Percentiles rank a stretch among this genome's conserved stretches.
These are phyloP conservation scores for Stomatorhinus walkeri DNA, from an alignment of 2,797 vertebrate genomes.

Conservation along the genomic window DNA sequence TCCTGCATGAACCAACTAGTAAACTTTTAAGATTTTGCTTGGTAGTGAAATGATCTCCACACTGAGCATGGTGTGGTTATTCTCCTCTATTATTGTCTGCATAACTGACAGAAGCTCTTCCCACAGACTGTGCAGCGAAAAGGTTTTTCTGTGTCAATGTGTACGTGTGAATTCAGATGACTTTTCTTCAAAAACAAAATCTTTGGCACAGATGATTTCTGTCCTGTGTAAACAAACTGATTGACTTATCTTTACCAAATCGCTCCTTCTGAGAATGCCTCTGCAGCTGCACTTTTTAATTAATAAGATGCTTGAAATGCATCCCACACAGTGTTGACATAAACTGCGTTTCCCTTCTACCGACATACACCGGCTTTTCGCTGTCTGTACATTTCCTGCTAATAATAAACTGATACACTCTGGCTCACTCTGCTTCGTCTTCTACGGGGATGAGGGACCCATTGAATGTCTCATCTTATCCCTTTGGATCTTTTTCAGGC, in stretches of 20 bases:
- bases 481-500: not conserved
- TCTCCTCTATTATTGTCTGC: not conserved
- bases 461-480: not conserved
- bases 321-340: not conserved
- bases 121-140: not conserved
- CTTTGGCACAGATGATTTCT: not conserved
- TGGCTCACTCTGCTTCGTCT: not conserved
- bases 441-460: not conserved
- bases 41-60: not conserved
- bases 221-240: not conserved
- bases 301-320: not conserved
- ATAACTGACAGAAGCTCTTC: not conserved
- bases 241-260: not conserved
- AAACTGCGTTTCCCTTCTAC: not conserved
- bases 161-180: not conserved
- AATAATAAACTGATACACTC: not conserved
- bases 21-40: not conserved
- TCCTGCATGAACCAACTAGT: not conserved
- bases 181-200: not conserved
- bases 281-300: not conserved
- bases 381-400: not conserved
- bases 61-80: not conserved
- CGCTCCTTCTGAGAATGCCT: not conserved
- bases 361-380: not conserved
- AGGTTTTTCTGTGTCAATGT: not conserved